A percentile compares a stretch with the other conserved stretches of the same genome.
Evolutionary conservation across 2,113 vertebrate genomes (phyloP).

Genomic region (Hippocampus barbouri): DNA sequence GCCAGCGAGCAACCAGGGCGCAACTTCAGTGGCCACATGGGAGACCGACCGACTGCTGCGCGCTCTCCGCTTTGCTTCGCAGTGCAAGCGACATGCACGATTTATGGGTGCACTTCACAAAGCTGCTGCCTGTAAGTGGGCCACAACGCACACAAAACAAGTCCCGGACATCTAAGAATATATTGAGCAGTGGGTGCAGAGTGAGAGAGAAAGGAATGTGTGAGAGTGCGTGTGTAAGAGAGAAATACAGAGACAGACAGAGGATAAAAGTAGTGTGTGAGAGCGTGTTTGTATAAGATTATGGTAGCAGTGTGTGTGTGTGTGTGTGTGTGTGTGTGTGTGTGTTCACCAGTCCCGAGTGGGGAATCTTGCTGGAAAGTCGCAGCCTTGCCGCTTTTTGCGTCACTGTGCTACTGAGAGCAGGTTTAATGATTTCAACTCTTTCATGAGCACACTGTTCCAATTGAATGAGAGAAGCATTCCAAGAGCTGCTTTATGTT

Average conservation of each 20-base stretch:
- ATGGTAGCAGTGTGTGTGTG: too few species aligned
- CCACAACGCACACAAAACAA: constrained; percentile 52
- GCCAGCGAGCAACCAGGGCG: constrained; percentile 34
- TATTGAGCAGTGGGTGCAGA: constrained; percentile 26
- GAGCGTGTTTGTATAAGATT: not conserved
- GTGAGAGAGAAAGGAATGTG: constrained; percentile 9
- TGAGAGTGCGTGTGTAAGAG: constrained; percentile 40
- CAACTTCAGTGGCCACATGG: constrained; percentile 51
- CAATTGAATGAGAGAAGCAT: too few species aligned
- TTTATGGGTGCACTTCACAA: constrained; percentile 53
- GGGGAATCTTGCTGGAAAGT: constrained; percentile 34
- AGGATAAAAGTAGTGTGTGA: not conserved
- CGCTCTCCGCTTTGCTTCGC: constrained; percentile 40
- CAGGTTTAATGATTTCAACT: not conserved
- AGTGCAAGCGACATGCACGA: constrained; percentile 21
- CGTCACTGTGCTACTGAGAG: not conserved
- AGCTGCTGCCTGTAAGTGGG: constrained; percentile 62
- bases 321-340: constrained; percentile 12
- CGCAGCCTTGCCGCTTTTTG: not conserved
- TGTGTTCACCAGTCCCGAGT: constrained; percentile 31
- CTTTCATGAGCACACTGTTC: not conserved
- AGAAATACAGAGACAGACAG: too few species aligned
- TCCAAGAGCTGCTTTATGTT: too few species aligned
- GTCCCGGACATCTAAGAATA: constrained; percentile 55
- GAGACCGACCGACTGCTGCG: not conserved